Evolutionary conservation across 2,113 vertebrate species (phyloP), one percentile per base, ranked within the genome.

Genomic region (Todiramphus chloris): DNA sequence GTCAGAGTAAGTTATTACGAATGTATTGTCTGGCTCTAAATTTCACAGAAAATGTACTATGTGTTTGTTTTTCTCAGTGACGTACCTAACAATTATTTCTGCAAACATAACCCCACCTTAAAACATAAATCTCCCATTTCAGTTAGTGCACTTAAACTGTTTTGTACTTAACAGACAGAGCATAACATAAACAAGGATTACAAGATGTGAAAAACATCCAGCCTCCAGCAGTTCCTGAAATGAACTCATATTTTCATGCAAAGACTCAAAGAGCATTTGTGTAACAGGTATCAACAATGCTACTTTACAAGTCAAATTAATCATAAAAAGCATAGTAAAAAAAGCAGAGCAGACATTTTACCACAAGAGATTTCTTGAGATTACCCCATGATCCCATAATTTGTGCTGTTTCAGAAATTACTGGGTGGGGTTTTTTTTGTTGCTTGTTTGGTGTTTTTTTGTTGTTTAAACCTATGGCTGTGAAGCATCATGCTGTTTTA

Each of bases 141-240:
- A 73, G 73, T 74, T 67, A 77, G 50, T 33, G 60, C 43, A 77
- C 43, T 87, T 70, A 46, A 72, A 63, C 17, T 80, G 19, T 35
- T 51, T 63, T 93, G 83, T 90, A 72, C 68, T 88, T 86, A 90
- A 63, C 33, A 92, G 59, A 58, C 74, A 85, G 72, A 93, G 85
- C 60, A 27, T 72, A 92, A 67, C 56, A 72, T 75, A 89, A 96
- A 89, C 60, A 92, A 92, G 68, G 64, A 90, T 90, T 95, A 92
- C 48, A 93, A 83, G 35, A 92, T 23, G 30, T 72, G 60, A 80
- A 78, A 90, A 82, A 70, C 62, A 87, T 55, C 30, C 51, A 92
- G 59, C 59, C 73, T 93, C 35, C 35, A 92, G 83, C 68, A 84
- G 69, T 92, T 92, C 72, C 88, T 82, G 70, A 93, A 90, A 86